Conservation (phyloP, 1,140 invertebrate species). For the Arctopsyche grandis region DNA sequence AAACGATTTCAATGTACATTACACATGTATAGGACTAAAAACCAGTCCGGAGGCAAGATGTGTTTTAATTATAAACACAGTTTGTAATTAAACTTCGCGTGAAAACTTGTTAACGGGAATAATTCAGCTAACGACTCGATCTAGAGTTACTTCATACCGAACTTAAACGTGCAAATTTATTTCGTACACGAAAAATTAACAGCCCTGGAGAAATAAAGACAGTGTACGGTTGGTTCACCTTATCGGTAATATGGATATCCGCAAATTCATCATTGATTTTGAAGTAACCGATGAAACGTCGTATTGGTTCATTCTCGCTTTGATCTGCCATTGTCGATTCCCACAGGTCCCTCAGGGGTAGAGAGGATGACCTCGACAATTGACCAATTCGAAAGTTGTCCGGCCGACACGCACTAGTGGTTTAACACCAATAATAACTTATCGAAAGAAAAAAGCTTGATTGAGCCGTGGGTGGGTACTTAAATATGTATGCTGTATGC, state of each 20-base stretch:
- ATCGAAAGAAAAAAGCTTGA: background rate
- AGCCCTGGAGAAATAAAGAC: too few species aligned
- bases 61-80: slow-evolving; percentile 14
- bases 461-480: too few species aligned
- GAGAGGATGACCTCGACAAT: slow-evolving; percentile 17
- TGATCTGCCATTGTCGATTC: background rate
- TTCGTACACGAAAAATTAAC: too few species aligned
- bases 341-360: background rate
- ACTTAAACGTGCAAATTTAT: background rate
- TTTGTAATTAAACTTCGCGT: slow-evolving; percentile 17
- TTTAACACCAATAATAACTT: background rate
- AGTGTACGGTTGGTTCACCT: too few species aligned
- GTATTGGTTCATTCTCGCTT: too few species aligned
- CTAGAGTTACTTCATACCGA: background rate
- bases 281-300: too few species aligned
- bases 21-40: too few species aligned
- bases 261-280: too few species aligned
- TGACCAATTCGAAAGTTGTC: slow-evolving; percentile 29
- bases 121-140: background rate
- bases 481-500: too few species aligned
- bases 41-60: background rate
- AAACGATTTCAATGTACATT: too few species aligned
- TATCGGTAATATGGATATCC: too few species aligned
- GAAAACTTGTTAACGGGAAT: background rate
- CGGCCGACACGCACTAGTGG: background rate